Evolutionary conservation across 2,888 invertebrate genomes (phyloP).

Genomic region (Phortica okadai): DNA sequence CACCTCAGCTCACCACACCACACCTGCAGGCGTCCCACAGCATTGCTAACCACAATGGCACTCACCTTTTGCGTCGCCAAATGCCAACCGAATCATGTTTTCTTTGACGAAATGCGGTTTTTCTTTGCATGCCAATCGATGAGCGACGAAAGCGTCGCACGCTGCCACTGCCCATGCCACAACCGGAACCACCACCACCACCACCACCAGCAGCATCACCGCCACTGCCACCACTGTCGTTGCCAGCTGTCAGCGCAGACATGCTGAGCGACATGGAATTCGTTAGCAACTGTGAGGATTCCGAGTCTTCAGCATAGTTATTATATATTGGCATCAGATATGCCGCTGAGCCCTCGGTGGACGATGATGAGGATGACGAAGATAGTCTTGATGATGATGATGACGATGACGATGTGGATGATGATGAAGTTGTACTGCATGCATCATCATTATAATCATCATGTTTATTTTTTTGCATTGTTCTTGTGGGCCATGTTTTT

Average conservation of each 20-base stretch:
- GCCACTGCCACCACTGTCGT: background rate
- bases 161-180: conserved; percentile 28
- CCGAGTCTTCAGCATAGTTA: conserved; percentile 23
- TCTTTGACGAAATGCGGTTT: conserved; percentile 74
- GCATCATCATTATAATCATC: conserved; percentile 14
- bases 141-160: conserved; percentile 69
- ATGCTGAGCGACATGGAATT: conserved; percentile 2
- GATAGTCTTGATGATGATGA: conserved; percentile 22
- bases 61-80: conserved; percentile 74
- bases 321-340: conserved; percentile 9
- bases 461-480: conserved; percentile 1
- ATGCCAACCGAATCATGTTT: conserved; percentile 73
- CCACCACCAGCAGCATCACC: conserved; percentile 29
- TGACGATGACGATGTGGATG: conserved; percentile 12
- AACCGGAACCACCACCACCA: conserved; percentile 35
- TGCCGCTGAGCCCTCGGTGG: conserved; percentile 34
- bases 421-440: background rate
- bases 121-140: conserved; percentile 73
- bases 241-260: background rate
- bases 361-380: conserved; percentile 18
- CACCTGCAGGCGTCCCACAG: no score
- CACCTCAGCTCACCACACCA: no score
- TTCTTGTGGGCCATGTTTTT: no score
- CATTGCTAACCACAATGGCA: conserved; percentile 27
- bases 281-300: conserved; percentile 19